Evolutionary conservation across 1,140 invertebrate species (phyloP), one percentile per base, ranked within the genome.

Genomic region (Pararge aegeria): DNA sequence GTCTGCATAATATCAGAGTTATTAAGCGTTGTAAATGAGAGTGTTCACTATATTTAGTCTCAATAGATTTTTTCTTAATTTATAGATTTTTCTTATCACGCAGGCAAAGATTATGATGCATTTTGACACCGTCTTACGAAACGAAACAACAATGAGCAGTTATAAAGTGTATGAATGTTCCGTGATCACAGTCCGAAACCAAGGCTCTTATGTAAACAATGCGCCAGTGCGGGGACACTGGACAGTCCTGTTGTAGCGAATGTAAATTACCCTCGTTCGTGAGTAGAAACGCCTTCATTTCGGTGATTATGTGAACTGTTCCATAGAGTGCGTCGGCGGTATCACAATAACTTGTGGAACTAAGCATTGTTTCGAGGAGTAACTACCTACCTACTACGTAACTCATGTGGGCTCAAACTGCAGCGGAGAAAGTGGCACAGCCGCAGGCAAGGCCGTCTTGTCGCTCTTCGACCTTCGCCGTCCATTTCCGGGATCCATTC

Each of bases 201-300:
- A 81, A 85, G 82, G 79, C 68, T 83, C 70, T 76, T 64, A 67
- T 75, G 71, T 78, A 77, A 78, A 87, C 77, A 80, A 83, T 75
- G 68, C 66, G 57, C 66, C 57, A 72, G 74, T 70, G 51, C 66
- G 54, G 62, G 56, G 51, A 59, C 62, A 56, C 57, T 48, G 51
- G 53, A 42, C 69, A 63, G 64, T 48, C 61, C 68, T 75, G 69
- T 68, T 78, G 70, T 76, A 27, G 58, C 61, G 55, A 75, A 74
- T 78, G 70, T 70, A 69, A 75, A 75, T 78, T 83, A 78, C 75
- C 70, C 69, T 75, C 68, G 64, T 61, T 67, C 61, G 60, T 58
- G 64, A 68, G 72, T 73, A 67, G 73, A 75, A 77, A 78, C 68
- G 57, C 48, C 46, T 69, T 78, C 76, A 77, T 77, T 82, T 78